Percentiles rank a stretch among this genome's conserved stretches.
These are phyloP conservation scores for Diplosoma virens DNA, from an alignment of 23 tunicate species.

Conservation along the genomic window DNA sequence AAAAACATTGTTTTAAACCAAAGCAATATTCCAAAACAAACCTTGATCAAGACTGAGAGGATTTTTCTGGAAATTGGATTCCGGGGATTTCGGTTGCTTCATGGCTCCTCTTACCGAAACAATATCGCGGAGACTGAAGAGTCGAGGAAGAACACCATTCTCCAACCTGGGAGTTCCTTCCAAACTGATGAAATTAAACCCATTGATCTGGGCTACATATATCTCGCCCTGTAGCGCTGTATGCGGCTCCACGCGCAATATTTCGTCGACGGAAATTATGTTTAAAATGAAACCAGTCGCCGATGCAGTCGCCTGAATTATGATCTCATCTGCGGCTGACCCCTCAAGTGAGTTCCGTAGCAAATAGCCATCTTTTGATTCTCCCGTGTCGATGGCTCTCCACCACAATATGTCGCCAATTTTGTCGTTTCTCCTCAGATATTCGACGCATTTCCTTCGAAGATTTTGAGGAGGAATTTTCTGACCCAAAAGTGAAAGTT, in stretches of 20 bases:
- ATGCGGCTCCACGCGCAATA: conserved; percentile 8
- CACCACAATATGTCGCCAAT: conserved; percentile 35
- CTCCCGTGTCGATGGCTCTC: conserved; percentile 18
- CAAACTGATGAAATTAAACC: conserved; percentile 1
- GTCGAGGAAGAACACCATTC: neutral
- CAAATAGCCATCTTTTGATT: conserved; percentile 45
- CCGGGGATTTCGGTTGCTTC: neutral
- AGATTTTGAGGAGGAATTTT: neutral
- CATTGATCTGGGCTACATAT: conserved; percentile 11
- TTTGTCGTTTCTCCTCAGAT: conserved; percentile 22
- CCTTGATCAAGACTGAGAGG: too few species aligned
- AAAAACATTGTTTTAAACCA: too few species aligned
- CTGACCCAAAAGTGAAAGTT: conserved; percentile 20
- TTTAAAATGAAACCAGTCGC: conserved; percentile 37
- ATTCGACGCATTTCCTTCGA: conserved; percentile 26
- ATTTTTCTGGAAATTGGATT: neutral
- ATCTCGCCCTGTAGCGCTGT: conserved; percentile 11
- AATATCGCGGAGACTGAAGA: conserved; percentile 7
- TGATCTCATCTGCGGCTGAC: conserved; percentile 46
- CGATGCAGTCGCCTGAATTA: conserved; percentile 54
- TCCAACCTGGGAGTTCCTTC: neutral
- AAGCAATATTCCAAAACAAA: too few species aligned
- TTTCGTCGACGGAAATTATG: conserved; percentile 33
- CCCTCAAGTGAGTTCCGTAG: conserved; percentile 19
- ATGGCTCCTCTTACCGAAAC: neutral